phyloP scores from a whole-genome alignment of 2,113 vertebrate genomes.

The Rafetus swinhoei region DNA sequence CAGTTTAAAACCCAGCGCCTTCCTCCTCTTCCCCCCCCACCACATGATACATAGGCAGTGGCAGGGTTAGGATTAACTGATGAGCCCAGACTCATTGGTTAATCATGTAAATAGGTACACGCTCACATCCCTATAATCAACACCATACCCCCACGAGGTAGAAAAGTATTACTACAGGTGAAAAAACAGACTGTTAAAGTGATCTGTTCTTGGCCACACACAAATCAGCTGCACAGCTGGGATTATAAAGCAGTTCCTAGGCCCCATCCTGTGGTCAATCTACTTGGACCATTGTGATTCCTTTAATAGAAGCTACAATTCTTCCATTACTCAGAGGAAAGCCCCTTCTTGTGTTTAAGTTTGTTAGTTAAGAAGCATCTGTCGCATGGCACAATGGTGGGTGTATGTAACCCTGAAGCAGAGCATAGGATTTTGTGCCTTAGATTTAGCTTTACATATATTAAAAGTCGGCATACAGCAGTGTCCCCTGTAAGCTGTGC shows the following conservation, averaged over 20 bases:
- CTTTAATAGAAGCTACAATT: accelerated
- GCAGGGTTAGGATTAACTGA: no score
- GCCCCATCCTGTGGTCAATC: accelerated
- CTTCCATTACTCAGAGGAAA: not conserved
- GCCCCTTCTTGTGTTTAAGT: not conserved
- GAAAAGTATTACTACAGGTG: conserved; percentile 39
- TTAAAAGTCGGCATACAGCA: not conserved
- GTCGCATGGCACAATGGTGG: not conserved
- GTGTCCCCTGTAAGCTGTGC: no score
- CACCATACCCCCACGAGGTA: not conserved
- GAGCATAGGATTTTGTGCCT: accelerated
- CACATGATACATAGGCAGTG: no score
- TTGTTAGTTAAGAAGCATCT: not conserved
- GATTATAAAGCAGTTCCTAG: accelerated
- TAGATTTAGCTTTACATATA: accelerated
- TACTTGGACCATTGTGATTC: accelerated
- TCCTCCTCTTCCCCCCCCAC: no score
- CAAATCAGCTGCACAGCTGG: not conserved
- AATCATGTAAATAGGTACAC: no score
- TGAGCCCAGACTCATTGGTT: no score
- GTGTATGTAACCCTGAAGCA: accelerated
- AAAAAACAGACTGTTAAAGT: conserved; percentile 52
- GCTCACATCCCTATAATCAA: not conserved
- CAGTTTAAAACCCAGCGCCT: no score
- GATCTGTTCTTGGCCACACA: conserved; percentile 26